Percentiles rank a stretch among this genome's conserved stretches.
These are phyloP conservation scores for Plecturocebus donacophilus DNA, from an alignment of 2,113 vertebrate genomes.

Conservation along the genomic window DNA sequence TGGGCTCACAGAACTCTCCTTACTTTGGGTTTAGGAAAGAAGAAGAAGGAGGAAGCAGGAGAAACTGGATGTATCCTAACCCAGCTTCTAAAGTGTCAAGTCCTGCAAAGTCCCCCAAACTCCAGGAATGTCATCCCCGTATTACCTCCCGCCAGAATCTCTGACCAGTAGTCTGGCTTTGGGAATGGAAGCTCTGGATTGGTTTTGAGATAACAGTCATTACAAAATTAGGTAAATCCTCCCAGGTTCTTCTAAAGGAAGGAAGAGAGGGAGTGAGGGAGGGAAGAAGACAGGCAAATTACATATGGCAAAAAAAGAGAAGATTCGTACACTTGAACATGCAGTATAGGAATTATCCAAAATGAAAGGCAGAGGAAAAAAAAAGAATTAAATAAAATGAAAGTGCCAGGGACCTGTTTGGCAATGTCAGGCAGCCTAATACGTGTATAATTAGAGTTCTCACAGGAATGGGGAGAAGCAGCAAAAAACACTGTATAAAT, in stretches of 20 bases:
- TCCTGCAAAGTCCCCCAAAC: background rate
- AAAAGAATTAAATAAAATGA: background rate
- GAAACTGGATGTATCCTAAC: background rate
- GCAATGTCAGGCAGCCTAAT: background rate
- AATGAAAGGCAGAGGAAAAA: background rate
- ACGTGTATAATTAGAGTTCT: background rate
- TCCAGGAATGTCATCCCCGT: background rate
- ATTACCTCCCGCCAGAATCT: background rate
- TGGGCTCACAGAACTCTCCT: background rate
- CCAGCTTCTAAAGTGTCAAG: background rate
- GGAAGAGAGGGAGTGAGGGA: background rate
- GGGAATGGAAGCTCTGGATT: background rate
- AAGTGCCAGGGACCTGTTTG: background rate
- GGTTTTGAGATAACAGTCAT: conserved; percentile 25
- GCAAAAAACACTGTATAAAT: background rate
- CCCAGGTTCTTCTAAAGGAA: background rate
- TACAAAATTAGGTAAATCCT: background rate
- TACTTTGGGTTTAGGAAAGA: background rate
- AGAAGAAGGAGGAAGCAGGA: background rate
- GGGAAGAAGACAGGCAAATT: background rate
- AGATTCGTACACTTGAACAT: background rate
- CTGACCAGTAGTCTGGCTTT: background rate
- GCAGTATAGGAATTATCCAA: conserved; percentile 12
- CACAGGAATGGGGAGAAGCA: background rate
- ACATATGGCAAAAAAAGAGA: background rate